phyloP scores from a whole-genome alignment of 2,797 vertebrate species.

The Pristis pectinata region DNA sequence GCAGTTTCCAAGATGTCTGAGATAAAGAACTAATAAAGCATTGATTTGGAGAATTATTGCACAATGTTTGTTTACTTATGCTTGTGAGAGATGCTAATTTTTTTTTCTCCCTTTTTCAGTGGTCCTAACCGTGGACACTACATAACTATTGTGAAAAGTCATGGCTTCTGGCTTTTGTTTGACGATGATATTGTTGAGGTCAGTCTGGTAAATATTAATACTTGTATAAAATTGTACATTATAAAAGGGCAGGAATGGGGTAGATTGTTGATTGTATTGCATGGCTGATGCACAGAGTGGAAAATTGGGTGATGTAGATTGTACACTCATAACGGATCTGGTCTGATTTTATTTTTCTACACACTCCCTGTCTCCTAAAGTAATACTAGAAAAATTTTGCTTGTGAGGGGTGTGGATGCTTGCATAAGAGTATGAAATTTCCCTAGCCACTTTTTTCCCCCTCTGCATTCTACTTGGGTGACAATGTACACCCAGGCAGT shows the following conservation, averaged over 20 bases:
- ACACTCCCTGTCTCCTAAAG: not conserved
- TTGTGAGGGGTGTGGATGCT: no score
- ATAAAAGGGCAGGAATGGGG: not conserved
- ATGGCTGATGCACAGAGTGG: not conserved
- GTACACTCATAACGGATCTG: not conserved
- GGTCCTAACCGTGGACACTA: slow-evolving; percentile 92
- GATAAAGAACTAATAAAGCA: not conserved
- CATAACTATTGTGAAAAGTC: slow-evolving; percentile 97
- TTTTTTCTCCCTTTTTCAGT: slow-evolving; percentile 54
- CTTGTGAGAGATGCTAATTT: slow-evolving; percentile 36
- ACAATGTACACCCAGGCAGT: not conserved
- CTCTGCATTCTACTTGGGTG: not conserved
- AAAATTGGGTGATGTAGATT: not conserved
- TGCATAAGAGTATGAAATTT: not conserved
- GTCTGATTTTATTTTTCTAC: not conserved
- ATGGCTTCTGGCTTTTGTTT: slow-evolving; percentile 95
- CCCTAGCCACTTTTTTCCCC: not conserved
- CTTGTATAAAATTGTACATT: slow-evolving; percentile 42
- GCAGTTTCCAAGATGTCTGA: not conserved
- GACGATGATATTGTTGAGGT: slow-evolving; percentile 98
- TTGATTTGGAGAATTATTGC: not conserved
- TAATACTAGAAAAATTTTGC: not conserved
- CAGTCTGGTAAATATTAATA: slow-evolving; percentile 48
- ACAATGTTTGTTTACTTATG: not conserved
- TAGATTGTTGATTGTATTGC: not conserved